Base-by-base conservation (phyloP, 2,888 invertebrate species). In the Meliscaeva auricollis region DNA sequence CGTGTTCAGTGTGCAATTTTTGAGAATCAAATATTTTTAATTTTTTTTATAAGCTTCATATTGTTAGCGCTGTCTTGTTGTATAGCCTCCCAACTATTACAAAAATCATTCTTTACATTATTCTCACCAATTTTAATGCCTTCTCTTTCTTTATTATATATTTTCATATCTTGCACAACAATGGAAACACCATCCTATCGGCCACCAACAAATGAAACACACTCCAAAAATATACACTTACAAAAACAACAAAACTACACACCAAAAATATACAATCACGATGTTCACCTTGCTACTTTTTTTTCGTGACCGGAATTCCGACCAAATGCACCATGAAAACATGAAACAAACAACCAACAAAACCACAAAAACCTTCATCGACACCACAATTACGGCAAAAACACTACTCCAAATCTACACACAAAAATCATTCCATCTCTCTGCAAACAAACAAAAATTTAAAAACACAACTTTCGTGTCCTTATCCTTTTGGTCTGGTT, bases 141-240 rank as follows among this genome's bases (percentile, higher is more conserved):
- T 38, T 77, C 68, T 85, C 50, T 76, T 22, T 44, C n/a, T 60
- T 41, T 64, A 13, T 64, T 50, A 22, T 64, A 66, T 66, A 66
- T 77, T 85, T 85, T 85, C 85, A 85, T 85, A 85, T 85, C 72
- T 73, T 62, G 17, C 73, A 84, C 85, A 76, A 85, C 81, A 81
- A 77, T 76, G 76, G 76, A 30, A 35, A 66, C 32, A 48, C 64
- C 64, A 58, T 76, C 54, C 54, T n/a, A n/a, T 50, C 52, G 80
- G 72, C 56, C 62, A 76, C 72, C 64, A 54, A 80, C 7, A 64
- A 52, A 52, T 66, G 52, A 75, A 84, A 75, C 62, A 69, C 54
- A 54, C 22, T 38, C 7, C 2, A 26, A 26, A 3, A 26, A 26
- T 26, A 26, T 26, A 26, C 26, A 26, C 26, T 26, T n/a, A 56